These are phyloP conservation scores for Dolichomitus sp. DNA, from an alignment of 2,888 invertebrate species.

Conservation along the genomic window DNA sequence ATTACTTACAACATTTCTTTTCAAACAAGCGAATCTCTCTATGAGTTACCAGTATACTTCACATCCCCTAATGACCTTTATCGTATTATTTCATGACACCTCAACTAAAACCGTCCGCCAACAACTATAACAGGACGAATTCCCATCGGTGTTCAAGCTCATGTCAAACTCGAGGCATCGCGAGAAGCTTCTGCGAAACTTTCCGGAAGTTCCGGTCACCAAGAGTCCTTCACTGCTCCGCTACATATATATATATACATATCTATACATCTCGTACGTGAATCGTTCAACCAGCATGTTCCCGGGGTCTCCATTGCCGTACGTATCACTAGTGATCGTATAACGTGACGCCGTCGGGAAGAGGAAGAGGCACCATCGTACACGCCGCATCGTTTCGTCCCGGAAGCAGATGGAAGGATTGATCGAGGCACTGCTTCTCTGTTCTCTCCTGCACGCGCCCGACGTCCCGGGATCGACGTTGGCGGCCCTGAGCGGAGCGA, in stretches of 20 bases:
- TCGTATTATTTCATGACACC: not conserved
- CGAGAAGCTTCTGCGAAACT: not conserved
- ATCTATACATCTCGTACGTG: not conserved
- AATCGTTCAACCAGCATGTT: conserved; percentile 20
- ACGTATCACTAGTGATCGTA: conserved; percentile 15
- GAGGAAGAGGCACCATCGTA: conserved; percentile 22
- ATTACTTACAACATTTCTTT: not conserved
- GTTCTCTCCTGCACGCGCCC: conserved; percentile 14
- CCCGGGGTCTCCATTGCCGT: conserved; percentile 13
- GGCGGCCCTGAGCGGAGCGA: conserved; percentile 31
- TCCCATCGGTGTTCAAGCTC: not conserved
- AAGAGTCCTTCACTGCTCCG: not conserved
- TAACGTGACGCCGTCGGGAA: conserved; percentile 26
- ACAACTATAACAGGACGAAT: not conserved
- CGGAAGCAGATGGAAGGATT: conserved; percentile 66
- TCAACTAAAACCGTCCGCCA: not conserved
- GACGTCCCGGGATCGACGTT: conserved; percentile 29
- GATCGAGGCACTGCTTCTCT: conserved; percentile 37
- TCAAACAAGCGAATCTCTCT: not conserved
- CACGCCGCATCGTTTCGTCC: conserved; percentile 37
- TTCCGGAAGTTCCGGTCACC: conserved; percentile 35
- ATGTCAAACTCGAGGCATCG: conserved; percentile 12
- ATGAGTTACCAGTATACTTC: not conserved
- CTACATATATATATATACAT: not conserved
- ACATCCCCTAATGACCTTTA: not conserved